Base-by-base conservation (phyloP, 2,113 vertebrate species). In the Sylvia atricapilla region DNA sequence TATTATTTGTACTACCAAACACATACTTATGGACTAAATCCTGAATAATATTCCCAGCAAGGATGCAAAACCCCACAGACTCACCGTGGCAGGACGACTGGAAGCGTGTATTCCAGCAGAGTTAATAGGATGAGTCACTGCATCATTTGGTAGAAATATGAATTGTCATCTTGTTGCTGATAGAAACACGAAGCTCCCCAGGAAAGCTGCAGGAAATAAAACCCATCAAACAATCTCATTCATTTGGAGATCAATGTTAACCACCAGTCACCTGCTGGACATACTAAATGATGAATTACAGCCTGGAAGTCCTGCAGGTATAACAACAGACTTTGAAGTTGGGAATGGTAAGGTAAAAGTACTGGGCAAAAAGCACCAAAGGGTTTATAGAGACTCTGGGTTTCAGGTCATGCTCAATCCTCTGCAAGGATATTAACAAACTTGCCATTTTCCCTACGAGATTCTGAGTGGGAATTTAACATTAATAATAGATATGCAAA, bases 111-210 rank as follows among this genome's bases (percentile, higher is more conserved):
- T 83, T 92, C 74, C 66, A 91, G 86, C 5, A 53, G 96, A 97
- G 97, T 99, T 98, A 98, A 98, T 69, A 92, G 94, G 98, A 97
- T 98, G 98, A 98, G 97, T 98, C 98, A 99, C 92, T 94, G 77
- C 75, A 86, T 98, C 94, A 94, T 96, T 97, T 95, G 96, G 97
- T 96, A 93, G 98, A 98, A 97, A 97, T 96, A 98, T 85, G 96
- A 98, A 98, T 98, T 98, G 98, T 98, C 97, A 97, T 97, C 96
- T 98, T 97, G 97, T 98, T 97, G 95, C 96, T 92, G 97, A 98
- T 97, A 98, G 97, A 98, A 91, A 70, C 81, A 96, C 19, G 27
- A 93, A 98, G 56, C 77, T 97, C 82, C 58, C 37, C 39, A 7
- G 87, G 87, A 96, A 95, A 96, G 90, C 96, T 97, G 75, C 62